Evolutionary conservation across 2,113 vertebrate genomes (phyloP), one percentile per base, ranked within the genome.

Genomic region (rabbit (Oryctolagus cuniculus)): DNA sequence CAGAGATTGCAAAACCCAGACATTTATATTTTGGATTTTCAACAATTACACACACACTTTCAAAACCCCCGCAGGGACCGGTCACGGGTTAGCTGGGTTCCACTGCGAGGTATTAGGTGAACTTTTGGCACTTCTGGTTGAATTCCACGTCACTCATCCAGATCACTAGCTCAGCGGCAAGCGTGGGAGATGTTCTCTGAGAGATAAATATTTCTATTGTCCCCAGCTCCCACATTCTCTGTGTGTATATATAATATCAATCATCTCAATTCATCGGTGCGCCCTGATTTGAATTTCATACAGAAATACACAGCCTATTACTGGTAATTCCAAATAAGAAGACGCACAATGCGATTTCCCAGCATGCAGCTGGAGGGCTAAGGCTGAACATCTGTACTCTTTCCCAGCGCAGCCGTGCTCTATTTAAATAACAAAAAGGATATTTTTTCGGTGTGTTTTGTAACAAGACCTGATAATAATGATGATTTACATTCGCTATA

Each of bases 341-440:
- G 94, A 87, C 93, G 83, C 92, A 95, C 67, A 92, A 96, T 94
- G 95, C 90, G 83, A 92, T 95, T 94, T 94, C 64, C 89, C 78
- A 83, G 83, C 70, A 96, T 53, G 61, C 94, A 96, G 96, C 95
- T 92, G 95, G 86, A 55, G 88, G 78, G 49, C 90, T 90, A 24
- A 44, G 74, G 78, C 79, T 90, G 83, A 89, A 80, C 95, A 96
- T 96, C 97, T 96, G 95, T 87, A 89, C 58, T 55, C 58, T 87
- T 90, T 94, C 90, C 89, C 88, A 67, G 29, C 17, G 95, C 89
- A 89, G 74, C 74, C 24, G 64, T 63, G 61, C 78, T 66, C 36
- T 67, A 96, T 96, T 97, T 97, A 86, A 97, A 97, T 97, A 93
- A 97, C 92, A 95, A 97, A 95, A 89, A 90, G 85, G 74, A 24